Evolutionary conservation across 1,140 invertebrate genomes (phyloP).

Genomic region (Lordiphosa clarofinis): DNA sequence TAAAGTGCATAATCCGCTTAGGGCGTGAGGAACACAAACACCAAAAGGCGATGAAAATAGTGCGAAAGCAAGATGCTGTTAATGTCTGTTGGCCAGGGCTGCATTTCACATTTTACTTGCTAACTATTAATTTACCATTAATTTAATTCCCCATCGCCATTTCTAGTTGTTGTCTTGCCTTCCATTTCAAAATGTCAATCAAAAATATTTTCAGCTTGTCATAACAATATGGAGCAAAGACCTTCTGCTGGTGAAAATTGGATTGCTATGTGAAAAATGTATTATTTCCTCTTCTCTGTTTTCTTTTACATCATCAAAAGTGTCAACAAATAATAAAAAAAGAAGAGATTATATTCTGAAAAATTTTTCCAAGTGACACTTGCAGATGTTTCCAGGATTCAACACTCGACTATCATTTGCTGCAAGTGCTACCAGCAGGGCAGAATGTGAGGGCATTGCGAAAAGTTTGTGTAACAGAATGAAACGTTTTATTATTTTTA

Average conservation of each 20-base stretch:
- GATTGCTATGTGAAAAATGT: conserved; percentile 32
- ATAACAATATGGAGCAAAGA: conserved; percentile 33
- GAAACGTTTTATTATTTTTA: too few relatives aligned
- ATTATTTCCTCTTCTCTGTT: conserved; percentile 12
- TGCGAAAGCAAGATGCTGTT: conserved; percentile 16
- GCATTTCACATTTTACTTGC: conserved; percentile 14
- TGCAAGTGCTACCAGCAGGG: conserved; percentile 11
- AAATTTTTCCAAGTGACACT: conserved; percentile 41
- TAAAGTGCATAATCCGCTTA: conserved; percentile 56
- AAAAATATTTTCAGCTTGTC: conserved; percentile 44
- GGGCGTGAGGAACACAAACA: conserved; percentile 3
- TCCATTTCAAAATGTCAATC: conserved; percentile 38
- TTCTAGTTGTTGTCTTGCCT: background rate
- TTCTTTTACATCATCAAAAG: conserved; percentile 34
- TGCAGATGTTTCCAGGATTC: conserved; percentile 42
- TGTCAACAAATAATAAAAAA: conserved; percentile 23
- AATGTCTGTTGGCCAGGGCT: conserved; percentile 23
- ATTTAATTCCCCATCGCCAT: background rate
- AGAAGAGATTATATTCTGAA: conserved; percentile 8
- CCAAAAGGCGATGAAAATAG: conserved; percentile 13
- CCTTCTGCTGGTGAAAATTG: conserved; percentile 26
- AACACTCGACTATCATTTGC: conserved; percentile 11
- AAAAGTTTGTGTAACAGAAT: too few relatives aligned
- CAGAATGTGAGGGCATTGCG: too few relatives aligned
- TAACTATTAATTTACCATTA: conserved; percentile 55